These are phyloP conservation scores for Halictus ligatus DNA, from an alignment of 2,888 invertebrate species.

Conservation along the genomic window DNA sequence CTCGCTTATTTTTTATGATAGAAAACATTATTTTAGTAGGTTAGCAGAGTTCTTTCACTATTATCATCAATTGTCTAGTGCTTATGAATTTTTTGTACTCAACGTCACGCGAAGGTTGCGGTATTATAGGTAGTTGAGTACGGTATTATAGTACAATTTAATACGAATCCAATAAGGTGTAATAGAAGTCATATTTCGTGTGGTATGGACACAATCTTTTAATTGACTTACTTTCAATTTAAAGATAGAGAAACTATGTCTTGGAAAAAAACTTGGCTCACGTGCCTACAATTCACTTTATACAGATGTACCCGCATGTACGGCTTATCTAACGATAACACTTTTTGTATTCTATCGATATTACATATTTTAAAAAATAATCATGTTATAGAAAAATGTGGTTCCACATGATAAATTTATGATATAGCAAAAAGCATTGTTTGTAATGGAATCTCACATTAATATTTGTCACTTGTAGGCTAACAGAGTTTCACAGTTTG, in stretches of 20 bases:
- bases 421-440: not conserved
- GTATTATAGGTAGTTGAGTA: no score
- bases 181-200: no score
- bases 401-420: not conserved
- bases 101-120: no score
- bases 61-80: no score
- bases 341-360: not conserved
- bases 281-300: not conserved
- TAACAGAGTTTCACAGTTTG: not conserved
- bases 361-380: not conserved
- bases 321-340: not conserved
- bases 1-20: no score
- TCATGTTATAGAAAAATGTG: not conserved
- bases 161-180: no score
- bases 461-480: not conserved
- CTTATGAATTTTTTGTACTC: no score
- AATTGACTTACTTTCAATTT: not conserved
- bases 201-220: no score
- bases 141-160: no score
- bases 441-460: no score
- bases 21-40: no score
- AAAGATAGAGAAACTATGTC: not conserved
- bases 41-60: no score
- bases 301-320: not conserved
- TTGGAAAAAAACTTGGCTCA: not conserved